These are phyloP conservation scores for Sebastes jordani DNA, from an alignment of 2,797 vertebrate species.

Conservation along the genomic window DNA sequence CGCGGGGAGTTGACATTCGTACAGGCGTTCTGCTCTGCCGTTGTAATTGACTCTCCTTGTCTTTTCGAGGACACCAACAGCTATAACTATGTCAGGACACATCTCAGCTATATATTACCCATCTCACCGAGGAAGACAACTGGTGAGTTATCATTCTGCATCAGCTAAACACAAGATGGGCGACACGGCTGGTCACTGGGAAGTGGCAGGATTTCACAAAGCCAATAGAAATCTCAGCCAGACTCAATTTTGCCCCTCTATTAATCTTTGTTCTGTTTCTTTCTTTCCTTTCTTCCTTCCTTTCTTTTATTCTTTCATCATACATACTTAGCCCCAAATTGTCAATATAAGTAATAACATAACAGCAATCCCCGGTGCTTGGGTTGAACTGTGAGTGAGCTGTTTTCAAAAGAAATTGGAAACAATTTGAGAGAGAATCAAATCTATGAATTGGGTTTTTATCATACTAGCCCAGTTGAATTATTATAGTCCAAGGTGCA, in stretches of 20 bases:
- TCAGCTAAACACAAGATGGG: constrained; percentile 75
- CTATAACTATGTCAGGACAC: constrained; percentile 92
- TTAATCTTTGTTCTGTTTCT: neutral
- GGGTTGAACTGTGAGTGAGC: neutral
- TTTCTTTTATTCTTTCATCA: neutral
- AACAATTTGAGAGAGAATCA: constrained; percentile 32
- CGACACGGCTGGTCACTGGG: constrained; percentile 55
- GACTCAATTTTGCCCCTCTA: constrained; percentile 29
- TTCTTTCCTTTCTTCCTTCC: neutral
- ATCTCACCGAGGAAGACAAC: constrained; percentile 87
- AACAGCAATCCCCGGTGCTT: neutral
- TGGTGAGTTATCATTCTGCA: constrained; percentile 89
- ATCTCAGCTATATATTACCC: constrained; percentile 90
- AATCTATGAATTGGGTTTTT: constrained; percentile 30
- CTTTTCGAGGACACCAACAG: constrained; percentile 88
- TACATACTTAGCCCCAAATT: constrained; percentile 4
- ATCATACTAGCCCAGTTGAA: constrained; percentile 29
- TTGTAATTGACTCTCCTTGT: constrained; percentile 92
- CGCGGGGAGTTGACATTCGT: constrained; percentile 83
- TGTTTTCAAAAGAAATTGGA: constrained; percentile 34
- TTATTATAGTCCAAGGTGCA: constrained; percentile 57
- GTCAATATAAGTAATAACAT: constrained; percentile 22
- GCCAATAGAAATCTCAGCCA: constrained; percentile 64
- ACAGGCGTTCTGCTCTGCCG: constrained; percentile 78
- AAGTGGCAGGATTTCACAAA: constrained; percentile 63